A percentile compares a stretch with the other conserved stretches of the same genome.
These are phyloP conservation scores for Sepiola atlantica DNA, from an alignment of 2,888 invertebrate genomes.

Conservation along the genomic window DNA sequence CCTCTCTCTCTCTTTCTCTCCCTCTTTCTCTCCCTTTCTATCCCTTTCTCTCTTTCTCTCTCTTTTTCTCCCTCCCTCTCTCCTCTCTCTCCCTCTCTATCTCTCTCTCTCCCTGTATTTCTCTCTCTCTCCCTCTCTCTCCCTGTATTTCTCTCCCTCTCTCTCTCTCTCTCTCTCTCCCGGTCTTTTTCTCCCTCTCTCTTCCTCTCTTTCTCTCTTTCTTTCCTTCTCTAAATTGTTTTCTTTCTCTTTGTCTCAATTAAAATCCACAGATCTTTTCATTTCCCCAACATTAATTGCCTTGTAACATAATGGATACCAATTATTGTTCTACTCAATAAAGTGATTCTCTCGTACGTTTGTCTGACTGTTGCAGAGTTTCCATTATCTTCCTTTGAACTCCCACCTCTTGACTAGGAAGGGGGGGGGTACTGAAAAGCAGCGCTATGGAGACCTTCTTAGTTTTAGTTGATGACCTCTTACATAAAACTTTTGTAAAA, in stretches of 20 bases:
- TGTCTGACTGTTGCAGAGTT: neutral
- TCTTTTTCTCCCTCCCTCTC: neutral
- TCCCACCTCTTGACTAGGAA: no score
- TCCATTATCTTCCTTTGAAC: no score
- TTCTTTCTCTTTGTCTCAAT: neutral
- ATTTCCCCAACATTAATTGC: neutral
- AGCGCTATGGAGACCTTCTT: no score
- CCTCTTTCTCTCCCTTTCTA: neutral
- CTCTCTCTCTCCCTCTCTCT: no score
- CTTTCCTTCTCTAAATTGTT: neutral
- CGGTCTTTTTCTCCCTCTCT: no score
- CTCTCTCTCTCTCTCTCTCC: no score
- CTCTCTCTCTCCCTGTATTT: neutral
- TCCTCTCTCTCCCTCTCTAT: neutral
- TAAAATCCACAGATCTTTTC: neutral
- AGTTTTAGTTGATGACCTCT: no score
- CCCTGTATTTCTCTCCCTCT: no score
- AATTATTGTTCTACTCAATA: neutral
- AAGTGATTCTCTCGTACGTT: neutral
- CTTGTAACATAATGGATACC: neutral
- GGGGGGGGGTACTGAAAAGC: no score
- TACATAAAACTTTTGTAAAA: no score
- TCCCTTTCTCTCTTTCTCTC: neutral
- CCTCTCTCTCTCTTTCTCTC: neutral
- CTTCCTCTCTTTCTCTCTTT: no score